Percentiles rank a stretch among this genome's conserved stretches.
phyloP scores from a whole-genome alignment of 2,797 vertebrate genomes.

The Nyctibius grandis region DNA sequence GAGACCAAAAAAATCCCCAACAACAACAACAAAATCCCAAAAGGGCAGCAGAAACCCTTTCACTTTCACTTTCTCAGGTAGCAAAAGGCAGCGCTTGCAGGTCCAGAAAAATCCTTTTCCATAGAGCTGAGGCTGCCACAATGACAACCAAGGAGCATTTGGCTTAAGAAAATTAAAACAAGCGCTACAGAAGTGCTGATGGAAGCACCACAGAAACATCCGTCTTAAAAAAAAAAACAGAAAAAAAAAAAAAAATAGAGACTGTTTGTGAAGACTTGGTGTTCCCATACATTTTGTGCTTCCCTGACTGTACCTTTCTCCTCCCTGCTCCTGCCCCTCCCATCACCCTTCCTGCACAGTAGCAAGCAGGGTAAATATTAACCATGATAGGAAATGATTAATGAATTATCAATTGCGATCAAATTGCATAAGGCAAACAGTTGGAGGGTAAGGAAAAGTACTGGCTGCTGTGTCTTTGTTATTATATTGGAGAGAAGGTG shows the following conservation, averaged over 20 bases:
- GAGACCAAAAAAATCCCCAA: background rate
- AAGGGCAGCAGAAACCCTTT: background rate
- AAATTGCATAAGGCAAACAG: constrained; percentile 34
- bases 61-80: background rate
- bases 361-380: constrained; percentile 62
- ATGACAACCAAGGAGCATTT: background rate
- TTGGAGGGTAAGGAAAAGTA: constrained; percentile 1
- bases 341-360: constrained; percentile 2
- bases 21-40: background rate
- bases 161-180: background rate
- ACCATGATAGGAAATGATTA: constrained; percentile 55
- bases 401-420: constrained; percentile 41
- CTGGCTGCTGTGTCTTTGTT: background rate
- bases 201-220: background rate
- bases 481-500: background rate
- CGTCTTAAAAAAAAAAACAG: background rate
- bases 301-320: background rate
- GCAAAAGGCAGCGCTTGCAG: background rate
- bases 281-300: background rate
- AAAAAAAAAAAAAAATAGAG: fast-evolving
- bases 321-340: background rate
- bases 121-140: background rate
- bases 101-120: background rate
- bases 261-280: background rate
- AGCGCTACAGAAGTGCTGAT: background rate